These are phyloP conservation scores for Chlorops oryzae DNA, from an alignment of 1,140 invertebrate species.

Conservation along the genomic window DNA sequence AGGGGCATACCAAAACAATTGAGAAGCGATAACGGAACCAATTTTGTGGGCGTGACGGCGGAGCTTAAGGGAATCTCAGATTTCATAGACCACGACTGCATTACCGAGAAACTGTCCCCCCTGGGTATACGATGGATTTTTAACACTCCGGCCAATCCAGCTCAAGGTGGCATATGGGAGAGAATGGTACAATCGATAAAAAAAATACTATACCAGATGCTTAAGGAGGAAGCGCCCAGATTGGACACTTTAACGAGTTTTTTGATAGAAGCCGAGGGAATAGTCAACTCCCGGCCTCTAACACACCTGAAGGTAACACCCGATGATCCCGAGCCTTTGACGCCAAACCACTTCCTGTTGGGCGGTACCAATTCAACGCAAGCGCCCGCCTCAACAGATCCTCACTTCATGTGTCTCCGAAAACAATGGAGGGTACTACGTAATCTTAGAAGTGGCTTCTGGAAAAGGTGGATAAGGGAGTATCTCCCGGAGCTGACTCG, in stretches of 20 bases:
- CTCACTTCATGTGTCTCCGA: constrained; percentile 8
- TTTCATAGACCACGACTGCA: background rate
- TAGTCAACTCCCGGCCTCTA: constrained; percentile 33
- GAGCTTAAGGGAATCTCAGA: constrained; percentile 17
- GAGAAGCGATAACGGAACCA: constrained; percentile 41
- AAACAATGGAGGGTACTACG: constrained; percentile 23
- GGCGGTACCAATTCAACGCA: constrained; percentile 11
- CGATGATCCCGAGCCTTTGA: constrained; percentile 25
- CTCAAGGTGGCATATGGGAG: constrained; percentile 23
- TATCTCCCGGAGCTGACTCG: constrained; percentile 21
- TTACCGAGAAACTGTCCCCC: background rate
- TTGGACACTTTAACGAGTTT: constrained; percentile 13
- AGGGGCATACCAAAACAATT: constrained; percentile 24
- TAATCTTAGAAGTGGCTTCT: constrained; percentile 26
- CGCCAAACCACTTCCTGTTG: constrained; percentile 35
- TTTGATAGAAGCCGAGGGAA: constrained; percentile 27
- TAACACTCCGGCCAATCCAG: constrained; percentile 27
- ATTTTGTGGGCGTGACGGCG: constrained; percentile 33
- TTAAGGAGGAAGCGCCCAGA: constrained; percentile 5
- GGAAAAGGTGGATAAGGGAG: constrained; percentile 28
- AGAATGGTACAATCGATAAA: constrained; percentile 17
- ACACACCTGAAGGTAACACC: constrained; percentile 27
- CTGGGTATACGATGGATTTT: constrained; percentile 29
- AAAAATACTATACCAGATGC: background rate
- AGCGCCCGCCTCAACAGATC: background rate